These are phyloP conservation scores for Sebastes oblongus DNA, from an alignment of 2,797 vertebrate genomes.

Conservation along the genomic window DNA sequence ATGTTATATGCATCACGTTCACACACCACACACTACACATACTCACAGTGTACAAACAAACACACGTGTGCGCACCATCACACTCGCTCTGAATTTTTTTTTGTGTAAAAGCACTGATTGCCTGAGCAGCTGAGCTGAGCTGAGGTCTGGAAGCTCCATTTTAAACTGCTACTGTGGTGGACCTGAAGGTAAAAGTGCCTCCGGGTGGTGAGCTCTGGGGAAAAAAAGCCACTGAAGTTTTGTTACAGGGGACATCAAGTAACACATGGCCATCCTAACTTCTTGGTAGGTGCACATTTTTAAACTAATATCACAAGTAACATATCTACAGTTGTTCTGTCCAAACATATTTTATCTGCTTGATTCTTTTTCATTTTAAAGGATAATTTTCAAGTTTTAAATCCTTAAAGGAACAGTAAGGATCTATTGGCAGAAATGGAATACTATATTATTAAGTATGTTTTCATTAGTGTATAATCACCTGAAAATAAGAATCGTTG, in stretches of 20 bases:
- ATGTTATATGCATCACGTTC: constrained; percentile 64
- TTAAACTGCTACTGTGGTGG: constrained; percentile 59
- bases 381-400: too few species aligned
- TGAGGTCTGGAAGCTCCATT: constrained; percentile 75
- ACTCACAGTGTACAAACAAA: constrained; percentile 63
- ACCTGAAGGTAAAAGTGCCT: constrained; percentile 54
- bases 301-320: background rate
- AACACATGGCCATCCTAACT: constrained; percentile 25
- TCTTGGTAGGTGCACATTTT: background rate
- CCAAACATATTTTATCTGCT: too few species aligned
- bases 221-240: constrained; percentile 61
- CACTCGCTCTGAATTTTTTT: constrained; percentile 4
- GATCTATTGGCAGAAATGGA: too few species aligned
- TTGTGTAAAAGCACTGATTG: constrained; percentile 68
- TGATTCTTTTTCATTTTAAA: too few species aligned
- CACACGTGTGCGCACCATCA: constrained; percentile 43
- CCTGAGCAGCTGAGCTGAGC: constrained; percentile 76
- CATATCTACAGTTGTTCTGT: too few species aligned
- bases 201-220: constrained; percentile 49
- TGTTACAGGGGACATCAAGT: constrained; percentile 70
- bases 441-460: too few species aligned
- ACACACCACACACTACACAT: constrained; percentile 32
- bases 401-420: too few species aligned
- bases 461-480: too few species aligned
- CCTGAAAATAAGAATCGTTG: too few species aligned